A percentile compares a stretch with the other conserved stretches of the same genome.
Conservation (phyloP, 2,888 invertebrate genomes). For the Tridacna crocea region DNA sequence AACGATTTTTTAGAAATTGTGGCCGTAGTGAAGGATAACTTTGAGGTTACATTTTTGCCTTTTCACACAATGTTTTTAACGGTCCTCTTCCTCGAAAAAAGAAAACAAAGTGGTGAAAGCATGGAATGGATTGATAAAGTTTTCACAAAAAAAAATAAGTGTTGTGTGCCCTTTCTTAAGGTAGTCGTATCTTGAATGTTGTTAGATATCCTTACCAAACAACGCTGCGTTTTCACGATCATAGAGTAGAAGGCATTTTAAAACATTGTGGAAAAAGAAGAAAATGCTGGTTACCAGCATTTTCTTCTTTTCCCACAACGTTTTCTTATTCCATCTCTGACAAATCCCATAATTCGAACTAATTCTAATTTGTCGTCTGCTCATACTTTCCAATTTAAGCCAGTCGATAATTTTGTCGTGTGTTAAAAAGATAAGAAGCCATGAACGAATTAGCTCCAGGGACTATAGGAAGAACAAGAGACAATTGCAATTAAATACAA, state of each 20-base stretch:
- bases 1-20: too few relatives aligned
- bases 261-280: neutral
- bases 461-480: neutral
- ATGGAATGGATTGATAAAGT: neutral
- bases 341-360: neutral
- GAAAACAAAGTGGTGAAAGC: neutral
- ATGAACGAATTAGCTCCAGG: neutral
- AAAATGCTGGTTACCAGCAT: neutral
- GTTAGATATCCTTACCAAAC: neutral
- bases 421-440: neutral
- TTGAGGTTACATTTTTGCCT: too few relatives aligned
- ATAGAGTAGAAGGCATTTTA: neutral
- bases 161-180: neutral
- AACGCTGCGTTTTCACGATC: neutral
- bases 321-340: neutral
- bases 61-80: too few relatives aligned
- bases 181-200: neutral
- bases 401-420: neutral
- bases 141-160: neutral
- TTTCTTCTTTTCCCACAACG: neutral
- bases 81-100: neutral
- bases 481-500: conserved; percentile 46
- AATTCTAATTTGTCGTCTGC: too few relatives aligned
- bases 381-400: too few relatives aligned
- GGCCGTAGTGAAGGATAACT: too few relatives aligned